Evolutionary conservation across 2,888 invertebrate genomes (phyloP).

Genomic region (Oxystoma pomonae): DNA sequence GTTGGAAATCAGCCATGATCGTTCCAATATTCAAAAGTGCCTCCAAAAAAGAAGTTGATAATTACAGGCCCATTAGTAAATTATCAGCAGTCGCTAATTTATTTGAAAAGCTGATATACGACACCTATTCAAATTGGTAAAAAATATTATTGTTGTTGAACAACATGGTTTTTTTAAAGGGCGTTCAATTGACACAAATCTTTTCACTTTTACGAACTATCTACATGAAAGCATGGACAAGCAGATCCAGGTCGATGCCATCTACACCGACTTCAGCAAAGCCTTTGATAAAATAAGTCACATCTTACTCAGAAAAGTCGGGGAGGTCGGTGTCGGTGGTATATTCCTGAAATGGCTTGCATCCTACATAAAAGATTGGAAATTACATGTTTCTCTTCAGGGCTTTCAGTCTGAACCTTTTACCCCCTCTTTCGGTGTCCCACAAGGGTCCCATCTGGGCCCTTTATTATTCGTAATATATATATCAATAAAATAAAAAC

Average conservation of each 20-base stretch:
- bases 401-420: constrained; percentile 1
- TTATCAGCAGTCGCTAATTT: too few relatives aligned
- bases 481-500: background rate
- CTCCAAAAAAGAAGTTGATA: too few relatives aligned
- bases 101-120: too few relatives aligned
- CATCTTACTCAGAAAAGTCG: too few relatives aligned
- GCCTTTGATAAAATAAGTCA: constrained; percentile 14
- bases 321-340: too few relatives aligned
- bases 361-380: too few relatives aligned
- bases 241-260: constrained; percentile 1
- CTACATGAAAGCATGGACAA: background rate
- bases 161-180: background rate
- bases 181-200: background rate
- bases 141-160: too few relatives aligned
- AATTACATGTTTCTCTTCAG: background rate
- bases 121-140: too few relatives aligned
- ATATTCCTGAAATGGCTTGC: background rate
- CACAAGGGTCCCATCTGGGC: background rate
- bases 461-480: background rate
- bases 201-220: constrained; percentile 3
- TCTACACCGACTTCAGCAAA: constrained; percentile 9
- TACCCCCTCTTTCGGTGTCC: constrained; percentile 1
- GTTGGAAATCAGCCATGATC: too few relatives aligned
- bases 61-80: too few relatives aligned
- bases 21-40: too few relatives aligned